These are phyloP conservation scores for Acrobasis suavella DNA, from an alignment of 2,888 invertebrate species.

Conservation along the genomic window DNA sequence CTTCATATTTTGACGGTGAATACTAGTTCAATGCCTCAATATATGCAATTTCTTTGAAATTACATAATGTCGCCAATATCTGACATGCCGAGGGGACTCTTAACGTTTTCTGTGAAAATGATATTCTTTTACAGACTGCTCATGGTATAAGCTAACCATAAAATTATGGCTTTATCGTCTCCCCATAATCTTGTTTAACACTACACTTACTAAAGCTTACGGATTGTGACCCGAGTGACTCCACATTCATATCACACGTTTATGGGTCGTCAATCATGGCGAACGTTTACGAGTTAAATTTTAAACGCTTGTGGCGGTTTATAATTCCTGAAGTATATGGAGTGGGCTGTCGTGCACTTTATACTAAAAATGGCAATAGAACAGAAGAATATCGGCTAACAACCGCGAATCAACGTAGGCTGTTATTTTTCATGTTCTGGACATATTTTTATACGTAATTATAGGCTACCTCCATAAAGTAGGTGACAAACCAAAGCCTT, in stretches of 20 bases:
- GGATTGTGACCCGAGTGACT: background rate
- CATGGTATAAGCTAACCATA: background rate
- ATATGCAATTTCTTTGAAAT: too few relatives aligned
- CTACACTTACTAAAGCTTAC: background rate
- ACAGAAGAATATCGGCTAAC: background rate
- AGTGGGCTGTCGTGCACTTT: conserved; percentile 3
- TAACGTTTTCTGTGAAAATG: too few relatives aligned
- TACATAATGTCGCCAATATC: too few relatives aligned
- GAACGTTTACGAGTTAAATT: conserved; percentile 10
- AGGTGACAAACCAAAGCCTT: too few relatives aligned
- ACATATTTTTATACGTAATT: too few relatives aligned
- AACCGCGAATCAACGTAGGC: too few relatives aligned
- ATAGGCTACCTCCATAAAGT: too few relatives aligned
- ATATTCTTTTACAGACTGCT: background rate
- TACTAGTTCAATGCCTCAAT: too few relatives aligned
- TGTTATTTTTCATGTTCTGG: too few relatives aligned
- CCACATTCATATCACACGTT: background rate
- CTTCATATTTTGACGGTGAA: too few relatives aligned
- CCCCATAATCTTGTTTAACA: background rate
- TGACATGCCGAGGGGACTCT: too few relatives aligned
- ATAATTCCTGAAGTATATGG: conserved; percentile 9
- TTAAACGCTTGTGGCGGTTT: conserved; percentile 11
- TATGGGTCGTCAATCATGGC: conserved; percentile 19
- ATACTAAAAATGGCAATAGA: background rate
- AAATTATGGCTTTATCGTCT: background rate